phyloP scores from a whole-genome alignment of 2,113 vertebrate species.

The Lepus europaeus region DNA sequence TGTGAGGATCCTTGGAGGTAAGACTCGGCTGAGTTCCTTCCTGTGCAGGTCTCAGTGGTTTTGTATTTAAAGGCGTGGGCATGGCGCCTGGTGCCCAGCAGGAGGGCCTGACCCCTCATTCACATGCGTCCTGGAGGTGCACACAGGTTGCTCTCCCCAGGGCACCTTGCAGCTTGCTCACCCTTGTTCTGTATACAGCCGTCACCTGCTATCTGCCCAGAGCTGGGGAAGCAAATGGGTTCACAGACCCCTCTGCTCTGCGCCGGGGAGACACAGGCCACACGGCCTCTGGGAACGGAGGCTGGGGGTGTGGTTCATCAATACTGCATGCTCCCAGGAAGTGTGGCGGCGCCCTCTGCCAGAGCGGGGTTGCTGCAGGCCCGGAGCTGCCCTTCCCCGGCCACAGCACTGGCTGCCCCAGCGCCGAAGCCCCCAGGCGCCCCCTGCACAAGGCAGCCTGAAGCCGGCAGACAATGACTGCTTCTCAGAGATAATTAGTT shows the following conservation, averaged over 20 bases:
- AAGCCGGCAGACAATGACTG: conserved; percentile 57
- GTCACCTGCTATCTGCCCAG: rapidly evolving
- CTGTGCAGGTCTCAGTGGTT: not conserved
- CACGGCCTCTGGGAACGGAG: rapidly evolving
- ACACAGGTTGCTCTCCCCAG: rapidly evolving
- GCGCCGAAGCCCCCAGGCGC: conserved; percentile 32
- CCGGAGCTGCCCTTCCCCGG: not conserved
- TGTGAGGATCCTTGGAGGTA: too few species aligned
- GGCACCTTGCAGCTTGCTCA: rapidly evolving
- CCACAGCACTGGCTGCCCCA: not conserved
- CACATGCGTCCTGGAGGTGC: rapidly evolving
- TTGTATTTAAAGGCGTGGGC: too few species aligned
- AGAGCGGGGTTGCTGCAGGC: too few species aligned
- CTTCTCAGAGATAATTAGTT: conserved; percentile 73
- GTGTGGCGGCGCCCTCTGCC: rapidly evolving
- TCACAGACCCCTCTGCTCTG: rapidly evolving
- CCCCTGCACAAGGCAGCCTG: conserved; percentile 57
- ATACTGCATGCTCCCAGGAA: rapidly evolving
- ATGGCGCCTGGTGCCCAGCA: not conserved
- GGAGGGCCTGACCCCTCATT: too few species aligned
- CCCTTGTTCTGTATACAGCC: rapidly evolving
- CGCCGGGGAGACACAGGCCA: rapidly evolving
- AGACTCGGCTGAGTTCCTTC: not conserved
- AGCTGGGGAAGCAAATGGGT: rapidly evolving
- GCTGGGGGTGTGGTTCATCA: not conserved